Conservation (phyloP, 2,888 invertebrate genomes). For the Leptinotarsa tumamoca region DNA sequence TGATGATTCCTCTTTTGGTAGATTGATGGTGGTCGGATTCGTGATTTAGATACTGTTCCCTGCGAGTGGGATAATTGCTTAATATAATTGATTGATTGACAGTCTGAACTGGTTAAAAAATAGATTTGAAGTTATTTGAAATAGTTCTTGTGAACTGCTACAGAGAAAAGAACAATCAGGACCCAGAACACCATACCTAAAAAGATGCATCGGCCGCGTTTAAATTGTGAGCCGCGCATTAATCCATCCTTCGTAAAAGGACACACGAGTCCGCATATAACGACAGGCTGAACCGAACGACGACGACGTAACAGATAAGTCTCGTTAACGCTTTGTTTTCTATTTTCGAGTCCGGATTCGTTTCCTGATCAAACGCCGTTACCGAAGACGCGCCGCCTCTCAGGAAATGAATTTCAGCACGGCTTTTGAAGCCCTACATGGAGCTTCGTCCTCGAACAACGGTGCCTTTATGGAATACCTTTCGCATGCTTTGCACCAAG, state of each 20-base stretch:
- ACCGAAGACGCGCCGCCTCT: slow-evolving; percentile 62
- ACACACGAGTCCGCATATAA: slow-evolving; percentile 13
- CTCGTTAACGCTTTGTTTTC: slow-evolving; percentile 60
- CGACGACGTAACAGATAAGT: slow-evolving; percentile 21
- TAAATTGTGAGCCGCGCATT: not conserved
- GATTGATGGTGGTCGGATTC: too few species aligned
- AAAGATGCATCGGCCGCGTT: slow-evolving; percentile 4
- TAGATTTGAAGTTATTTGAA: too few species aligned
- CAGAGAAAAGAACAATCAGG: not conserved
- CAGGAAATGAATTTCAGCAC: slow-evolving; percentile 66
- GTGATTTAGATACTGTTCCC: too few species aligned
- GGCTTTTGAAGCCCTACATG: slow-evolving; percentile 43
- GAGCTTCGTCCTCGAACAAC: slow-evolving; percentile 21
- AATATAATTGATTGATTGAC: too few species aligned
- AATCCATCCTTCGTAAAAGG: slow-evolving; percentile 11
- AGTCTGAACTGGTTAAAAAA: too few species aligned
- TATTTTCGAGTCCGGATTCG: slow-evolving; percentile 63
- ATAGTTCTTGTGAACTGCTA: too few species aligned
- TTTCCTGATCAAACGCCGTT: slow-evolving; percentile 61
- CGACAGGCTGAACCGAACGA: slow-evolving; percentile 16
- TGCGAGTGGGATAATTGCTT: too few species aligned
- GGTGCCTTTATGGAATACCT: not conserved
- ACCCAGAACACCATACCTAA: not conserved
- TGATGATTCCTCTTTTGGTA: too few species aligned
- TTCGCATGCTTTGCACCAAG: not conserved